Conservation (phyloP, 1,140 invertebrate genomes). For the Pararge aegeria region DNA sequence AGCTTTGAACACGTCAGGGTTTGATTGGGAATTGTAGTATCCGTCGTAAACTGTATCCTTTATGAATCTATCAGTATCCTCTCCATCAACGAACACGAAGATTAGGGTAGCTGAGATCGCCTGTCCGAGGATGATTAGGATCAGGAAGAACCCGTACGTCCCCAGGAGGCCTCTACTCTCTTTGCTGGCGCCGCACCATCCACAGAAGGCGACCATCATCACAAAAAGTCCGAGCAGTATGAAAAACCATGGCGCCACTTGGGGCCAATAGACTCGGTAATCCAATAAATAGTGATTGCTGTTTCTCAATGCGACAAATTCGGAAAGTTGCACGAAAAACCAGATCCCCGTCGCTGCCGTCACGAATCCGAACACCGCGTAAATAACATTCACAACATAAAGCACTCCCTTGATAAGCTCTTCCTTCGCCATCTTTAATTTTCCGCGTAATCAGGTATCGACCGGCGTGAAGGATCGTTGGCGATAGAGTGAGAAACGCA, state of each 20-base stretch:
- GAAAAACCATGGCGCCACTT: conserved; percentile 73
- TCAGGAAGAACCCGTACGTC: conserved; percentile 59
- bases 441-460: conserved; percentile 22
- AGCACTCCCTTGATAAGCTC: conserved; percentile 61
- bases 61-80: conserved; percentile 66
- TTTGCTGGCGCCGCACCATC: conserved; percentile 62
- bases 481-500: conserved; percentile 61
- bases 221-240: conserved; percentile 64
- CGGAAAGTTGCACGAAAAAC: conserved; percentile 71
- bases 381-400: conserved; percentile 65
- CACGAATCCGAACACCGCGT: conserved; percentile 63
- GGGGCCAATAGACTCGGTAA: conserved; percentile 72
- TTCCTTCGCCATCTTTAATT: conserved; percentile 59
- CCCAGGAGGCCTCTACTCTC: conserved; percentile 66
- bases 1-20: conserved; percentile 61
- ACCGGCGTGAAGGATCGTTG: conserved; percentile 41
- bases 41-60: conserved; percentile 74
- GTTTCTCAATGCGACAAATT: conserved; percentile 65
- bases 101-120: conserved; percentile 60
- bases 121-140: conserved; percentile 61
- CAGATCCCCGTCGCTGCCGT: conserved; percentile 69
- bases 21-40: conserved; percentile 69
- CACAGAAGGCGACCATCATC: conserved; percentile 65
- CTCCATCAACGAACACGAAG: conserved; percentile 70
- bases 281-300: conserved; percentile 71